Evolutionary conservation across 1,140 invertebrate genomes (phyloP), one percentile per base, ranked within the genome.

Genomic region (Wasmannia auropunctata): DNA sequence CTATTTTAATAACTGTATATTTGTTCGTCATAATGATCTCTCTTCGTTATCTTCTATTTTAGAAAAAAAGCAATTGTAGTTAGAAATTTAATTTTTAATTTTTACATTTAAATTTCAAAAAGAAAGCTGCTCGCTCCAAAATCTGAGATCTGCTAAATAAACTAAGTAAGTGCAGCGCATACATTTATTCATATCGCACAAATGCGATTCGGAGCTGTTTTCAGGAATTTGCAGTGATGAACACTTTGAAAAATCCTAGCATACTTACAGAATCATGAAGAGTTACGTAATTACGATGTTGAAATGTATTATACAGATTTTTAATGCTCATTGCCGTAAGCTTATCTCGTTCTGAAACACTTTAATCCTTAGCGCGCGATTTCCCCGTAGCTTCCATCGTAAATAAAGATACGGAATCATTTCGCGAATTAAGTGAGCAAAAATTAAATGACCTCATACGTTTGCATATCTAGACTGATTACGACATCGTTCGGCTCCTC

Each of bases 361-460:
- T 46, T 43, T n/a, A 65, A 37, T 65, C 63, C 19, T 25, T 46
- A 67, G 28, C 37, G 11, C 22, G 8, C 37, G 63, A 67, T 25
- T 67, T 67, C 22, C 46, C 14, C 14, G 63, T n/a, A 43, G 25
- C 22, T 46, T 37, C 6, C 40, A 25, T 67, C 37, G 37, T 28
- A 46, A 67, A 72, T 72, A 72, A 72, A 72, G 19, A n/a, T 31
- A 51, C 28, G 67, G 40, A 46, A 22, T 67, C 37, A 63, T 69
- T 80, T 28, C 25, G 22, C 40, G 28, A 54, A 80, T 80, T 80
- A 54, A 80, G 31, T 69, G n/a, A 65, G 34, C 28, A 43, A 67
- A 46, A 67, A 67, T 67, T 67, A 67, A 67, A 65, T 65, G 25
- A 65, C 31, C n/a, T 49, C 63, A 34, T 69, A n/a, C n/a, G 63